Base-by-base conservation (phyloP, 1,140 invertebrate species). In the Euglossa dilemma region DNA sequence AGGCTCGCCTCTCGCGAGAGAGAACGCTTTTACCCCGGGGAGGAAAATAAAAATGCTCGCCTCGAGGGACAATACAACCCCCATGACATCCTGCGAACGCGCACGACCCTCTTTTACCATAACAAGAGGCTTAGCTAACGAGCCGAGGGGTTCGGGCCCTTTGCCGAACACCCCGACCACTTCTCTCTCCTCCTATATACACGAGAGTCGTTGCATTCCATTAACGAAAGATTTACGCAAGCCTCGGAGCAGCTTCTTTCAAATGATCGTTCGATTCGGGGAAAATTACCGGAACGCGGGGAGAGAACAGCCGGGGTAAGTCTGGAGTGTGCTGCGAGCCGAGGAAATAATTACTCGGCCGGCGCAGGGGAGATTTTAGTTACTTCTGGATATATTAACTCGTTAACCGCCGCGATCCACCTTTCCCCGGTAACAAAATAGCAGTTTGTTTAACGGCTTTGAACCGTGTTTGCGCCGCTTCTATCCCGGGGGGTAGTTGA, bases 61-160 rank as follows among this genome's bases (percentile, higher is more conserved):
- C 67, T 36, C 6, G 14, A 52, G 77, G 76, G 69, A 80, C 80
- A 82, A 82, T 82, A 45, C 59, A 82, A 81, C 59, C 52, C 74
- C 63, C 64, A n/a, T 56, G 23, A 67, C 50, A 69, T 52, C 71
- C 63, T 36, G 45, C 28, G 77, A 75, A 36, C 64, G 61, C n/a
- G 70, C 63, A 56, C 59, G 77, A 83, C 61, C 81, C 75, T 83
- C 56, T 84, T 63, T 63, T 85, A 82, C 50, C 79, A 85, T 88
- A 80, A 87, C 84, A 87, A 88, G 81, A 83, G 71, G 81, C 84
- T 88, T 79, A 79, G 43, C 57, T 67, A 79, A 79, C 66, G 83
- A 82, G 84, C 80, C 64, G 28, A 25, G 66, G 36, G 59, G 57
- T 59, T 87, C 14, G 36, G 6, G 69, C n/a, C 16, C 52, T 28